Conservation (phyloP, 2,888 invertebrate genomes). For the Tenthredo amoena region DNA sequence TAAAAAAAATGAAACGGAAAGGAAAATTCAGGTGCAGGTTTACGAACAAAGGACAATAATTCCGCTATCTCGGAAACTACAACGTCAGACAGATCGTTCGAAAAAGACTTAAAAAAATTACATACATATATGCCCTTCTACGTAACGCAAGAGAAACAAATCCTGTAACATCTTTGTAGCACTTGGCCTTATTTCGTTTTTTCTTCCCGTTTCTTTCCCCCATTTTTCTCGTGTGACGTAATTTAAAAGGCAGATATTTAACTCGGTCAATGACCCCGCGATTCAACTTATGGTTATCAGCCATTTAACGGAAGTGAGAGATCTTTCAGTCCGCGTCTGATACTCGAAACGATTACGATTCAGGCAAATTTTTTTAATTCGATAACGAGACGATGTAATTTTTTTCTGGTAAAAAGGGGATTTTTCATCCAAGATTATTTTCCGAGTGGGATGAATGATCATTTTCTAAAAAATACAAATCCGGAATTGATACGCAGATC, state of each 20-base stretch:
- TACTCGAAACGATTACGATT: neutral
- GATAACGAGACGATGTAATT: too few species aligned
- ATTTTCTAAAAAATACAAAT: conserved; percentile 24
- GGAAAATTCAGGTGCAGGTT: neutral
- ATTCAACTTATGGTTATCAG: neutral
- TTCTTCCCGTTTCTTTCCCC: neutral
- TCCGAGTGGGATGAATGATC: neutral
- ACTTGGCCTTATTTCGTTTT: neutral
- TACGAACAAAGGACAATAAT: conserved; percentile 63
- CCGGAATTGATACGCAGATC: neutral
- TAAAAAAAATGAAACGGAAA: neutral
- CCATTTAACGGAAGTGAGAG: neutral
- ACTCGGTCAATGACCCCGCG: neutral
- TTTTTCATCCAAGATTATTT: too few species aligned
- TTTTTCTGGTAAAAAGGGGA: too few species aligned
- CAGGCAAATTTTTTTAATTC: neutral
- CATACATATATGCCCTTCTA: too few species aligned
- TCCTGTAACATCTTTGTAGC: neutral
- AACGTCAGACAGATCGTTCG: neutral
- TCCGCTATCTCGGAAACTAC: conserved; percentile 22
- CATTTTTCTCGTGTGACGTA: neutral
- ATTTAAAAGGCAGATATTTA: neutral
- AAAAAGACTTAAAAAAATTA: neutral
- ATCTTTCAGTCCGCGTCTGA: neutral
- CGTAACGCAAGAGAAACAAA: neutral